These are phyloP conservation scores for Anolis sagrei DNA, from an alignment of 2,113 vertebrate species.

Conservation along the genomic window DNA sequence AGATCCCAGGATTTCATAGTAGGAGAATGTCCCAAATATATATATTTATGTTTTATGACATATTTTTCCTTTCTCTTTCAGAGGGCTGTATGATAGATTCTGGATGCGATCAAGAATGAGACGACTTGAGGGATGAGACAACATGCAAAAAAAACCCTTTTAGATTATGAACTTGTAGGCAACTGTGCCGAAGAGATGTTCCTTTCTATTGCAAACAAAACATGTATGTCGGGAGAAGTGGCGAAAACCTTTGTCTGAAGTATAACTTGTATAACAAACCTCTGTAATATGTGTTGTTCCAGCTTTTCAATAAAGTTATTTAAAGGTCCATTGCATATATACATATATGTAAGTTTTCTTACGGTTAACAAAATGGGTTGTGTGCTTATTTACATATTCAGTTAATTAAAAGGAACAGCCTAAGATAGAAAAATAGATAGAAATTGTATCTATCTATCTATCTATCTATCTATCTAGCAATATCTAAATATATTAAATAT, in stretches of 20 bases:
- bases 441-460: too few species aligned
- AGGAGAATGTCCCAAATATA: fast-evolving
- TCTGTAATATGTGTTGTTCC: neutral
- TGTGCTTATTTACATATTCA: neutral
- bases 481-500: too few species aligned
- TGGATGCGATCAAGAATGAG: conserved; percentile 62
- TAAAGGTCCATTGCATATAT: neutral
- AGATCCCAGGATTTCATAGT: too few species aligned
- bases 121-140: neutral
- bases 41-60: neutral
- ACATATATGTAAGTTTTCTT: neutral
- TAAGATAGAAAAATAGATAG: too few species aligned
- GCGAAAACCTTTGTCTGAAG: neutral
- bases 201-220: neutral
- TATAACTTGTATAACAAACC: neutral
- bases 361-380: neutral
- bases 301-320: conserved; percentile 9
- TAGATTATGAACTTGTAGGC: conserved; percentile 5
- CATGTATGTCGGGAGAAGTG: neutral
- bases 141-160: fast-evolving
- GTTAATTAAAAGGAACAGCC: too few species aligned
- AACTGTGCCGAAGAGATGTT: neutral
- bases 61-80: conserved; percentile 14
- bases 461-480: too few species aligned
- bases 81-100: conserved; percentile 67